Conservation (phyloP, 2,797 vertebrate genomes). For the Scolopax bukidnonensis region DNA sequence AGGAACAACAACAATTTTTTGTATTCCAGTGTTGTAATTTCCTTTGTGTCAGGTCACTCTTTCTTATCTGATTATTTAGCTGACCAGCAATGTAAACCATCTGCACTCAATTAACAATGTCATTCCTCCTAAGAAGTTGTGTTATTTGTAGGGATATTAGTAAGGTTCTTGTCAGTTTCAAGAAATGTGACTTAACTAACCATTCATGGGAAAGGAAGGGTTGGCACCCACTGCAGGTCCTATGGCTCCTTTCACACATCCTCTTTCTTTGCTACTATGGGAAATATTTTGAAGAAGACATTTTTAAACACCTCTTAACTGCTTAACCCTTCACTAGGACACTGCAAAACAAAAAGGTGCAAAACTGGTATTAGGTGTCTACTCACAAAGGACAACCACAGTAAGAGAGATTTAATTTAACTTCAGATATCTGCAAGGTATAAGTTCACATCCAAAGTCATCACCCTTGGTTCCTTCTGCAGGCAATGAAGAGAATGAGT, state of each 20-base stretch:
- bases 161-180: neutral
- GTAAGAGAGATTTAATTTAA: neutral
- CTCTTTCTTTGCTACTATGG: neutral
- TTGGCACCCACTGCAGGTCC: neutral
- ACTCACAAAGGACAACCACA: neutral
- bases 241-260: neutral
- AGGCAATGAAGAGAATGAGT: neutral
- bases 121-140: neutral
- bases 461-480: neutral
- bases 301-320: neutral
- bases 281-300: neutral
- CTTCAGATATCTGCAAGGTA: neutral
- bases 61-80: slow-evolving; percentile 19
- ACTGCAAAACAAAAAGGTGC: neutral
- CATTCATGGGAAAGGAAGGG: neutral
- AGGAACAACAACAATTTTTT: neutral
- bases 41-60: slow-evolving; percentile 7
- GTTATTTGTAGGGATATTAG: neutral
- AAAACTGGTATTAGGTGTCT: neutral
- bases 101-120: slow-evolving; percentile 8
- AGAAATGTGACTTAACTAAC: neutral
- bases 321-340: neutral
- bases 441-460: rapidly evolving
- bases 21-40: neutral
- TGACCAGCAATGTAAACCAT: neutral